These are phyloP conservation scores for Campopleginae sp. DNA, from an alignment of 2,888 invertebrate genomes.

Conservation along the genomic window DNA sequence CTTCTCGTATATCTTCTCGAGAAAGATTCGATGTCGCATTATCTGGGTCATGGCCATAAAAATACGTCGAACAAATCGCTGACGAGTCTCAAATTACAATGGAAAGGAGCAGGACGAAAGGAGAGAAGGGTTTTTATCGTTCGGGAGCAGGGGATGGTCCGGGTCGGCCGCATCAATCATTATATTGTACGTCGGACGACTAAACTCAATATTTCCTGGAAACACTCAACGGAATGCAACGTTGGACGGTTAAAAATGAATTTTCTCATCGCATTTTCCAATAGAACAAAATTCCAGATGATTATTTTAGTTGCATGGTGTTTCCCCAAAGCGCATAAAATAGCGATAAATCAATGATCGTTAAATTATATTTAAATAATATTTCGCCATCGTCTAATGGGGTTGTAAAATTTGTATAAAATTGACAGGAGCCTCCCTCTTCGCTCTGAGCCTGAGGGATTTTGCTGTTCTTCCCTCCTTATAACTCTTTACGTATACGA, in stretches of 20 bases:
- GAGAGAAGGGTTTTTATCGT: not conserved
- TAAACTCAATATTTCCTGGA: not conserved
- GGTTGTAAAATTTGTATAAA: constrained; percentile 38
- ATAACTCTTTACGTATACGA: constrained; percentile 28
- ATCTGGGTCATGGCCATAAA: constrained; percentile 58
- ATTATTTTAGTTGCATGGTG: too few relatives aligned
- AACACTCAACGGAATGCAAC: not conserved
- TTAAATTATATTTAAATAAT: constrained; percentile 27
- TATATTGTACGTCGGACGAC: not conserved
- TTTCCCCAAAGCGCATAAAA: too few relatives aligned
- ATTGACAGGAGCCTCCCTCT: constrained; percentile 23
- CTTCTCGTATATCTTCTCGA: not conserved
- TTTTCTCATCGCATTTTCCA: too few relatives aligned
- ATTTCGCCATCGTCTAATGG: constrained; percentile 34
- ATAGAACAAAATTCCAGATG: too few relatives aligned
- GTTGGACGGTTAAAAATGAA: not conserved
- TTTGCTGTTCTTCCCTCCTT: constrained; percentile 4
- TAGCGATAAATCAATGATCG: not conserved
- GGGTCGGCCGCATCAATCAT: constrained; percentile 56
- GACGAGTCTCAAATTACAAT: constrained; percentile 38
- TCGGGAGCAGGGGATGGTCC: constrained; percentile 33
- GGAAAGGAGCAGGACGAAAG: constrained; percentile 12
- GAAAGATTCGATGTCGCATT: constrained; percentile 11
- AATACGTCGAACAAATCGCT: constrained; percentile 37
- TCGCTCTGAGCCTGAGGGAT: constrained; percentile 5